A percentile compares a stretch with the other conserved stretches of the same genome.
Conservation (phyloP, 2,888 invertebrate genomes). For the Dicyrtomina minuta region DNA sequence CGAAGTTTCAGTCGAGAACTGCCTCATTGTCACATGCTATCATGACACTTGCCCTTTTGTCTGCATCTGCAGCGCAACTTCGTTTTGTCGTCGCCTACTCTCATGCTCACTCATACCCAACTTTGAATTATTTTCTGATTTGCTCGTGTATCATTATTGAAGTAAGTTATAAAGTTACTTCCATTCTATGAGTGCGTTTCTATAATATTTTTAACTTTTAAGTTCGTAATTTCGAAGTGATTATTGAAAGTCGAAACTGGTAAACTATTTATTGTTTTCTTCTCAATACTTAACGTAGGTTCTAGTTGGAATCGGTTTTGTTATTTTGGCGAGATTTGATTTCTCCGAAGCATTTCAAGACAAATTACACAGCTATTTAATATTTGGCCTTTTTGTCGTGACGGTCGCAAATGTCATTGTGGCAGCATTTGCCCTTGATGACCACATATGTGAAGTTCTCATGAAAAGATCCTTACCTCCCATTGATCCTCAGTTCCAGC, state of each 20-base stretch:
- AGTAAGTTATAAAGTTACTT: constrained; percentile 36
- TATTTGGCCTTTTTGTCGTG: constrained; percentile 50
- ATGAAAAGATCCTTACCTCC: not conserved
- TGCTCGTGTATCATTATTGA: constrained; percentile 50
- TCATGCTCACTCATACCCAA: constrained; percentile 48
- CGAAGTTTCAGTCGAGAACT: constrained; percentile 30
- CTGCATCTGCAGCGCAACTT: constrained; percentile 52
- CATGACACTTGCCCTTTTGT: constrained; percentile 52
- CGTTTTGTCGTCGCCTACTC: constrained; percentile 50
- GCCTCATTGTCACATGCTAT: constrained; percentile 49
- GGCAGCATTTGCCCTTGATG: constrained; percentile 51
- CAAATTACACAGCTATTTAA: constrained; percentile 47
- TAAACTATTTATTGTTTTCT: not conserved
- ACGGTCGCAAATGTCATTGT: constrained; percentile 48
- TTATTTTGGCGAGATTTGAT: constrained; percentile 47
- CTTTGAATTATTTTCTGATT: constrained; percentile 52
- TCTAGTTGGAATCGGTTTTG: constrained; percentile 50
- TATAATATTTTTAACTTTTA: not conserved
- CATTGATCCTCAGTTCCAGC: too few relatives aligned
- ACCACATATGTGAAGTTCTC: constrained; percentile 45
- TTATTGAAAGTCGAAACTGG: too few relatives aligned
- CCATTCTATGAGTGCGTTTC: not conserved
- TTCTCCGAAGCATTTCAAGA: constrained; percentile 43
- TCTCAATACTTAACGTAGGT: constrained; percentile 39
- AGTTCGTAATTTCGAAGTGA: not conserved